Base-by-base conservation (phyloP, 1,140 invertebrate genomes). In the Euborellia annulipes region DNA sequence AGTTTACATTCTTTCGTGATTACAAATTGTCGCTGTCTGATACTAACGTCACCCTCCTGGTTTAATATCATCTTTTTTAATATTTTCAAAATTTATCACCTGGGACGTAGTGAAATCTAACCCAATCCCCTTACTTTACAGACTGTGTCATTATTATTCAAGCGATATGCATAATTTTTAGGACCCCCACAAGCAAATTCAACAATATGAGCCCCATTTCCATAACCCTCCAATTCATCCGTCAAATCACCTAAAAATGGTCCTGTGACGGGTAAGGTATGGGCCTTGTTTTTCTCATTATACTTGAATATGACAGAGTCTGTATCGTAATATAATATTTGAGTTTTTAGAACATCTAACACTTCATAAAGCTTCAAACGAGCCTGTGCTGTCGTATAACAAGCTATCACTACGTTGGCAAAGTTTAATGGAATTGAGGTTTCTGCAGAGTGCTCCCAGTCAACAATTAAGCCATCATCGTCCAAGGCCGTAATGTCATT, bases 131-230 rank as follows among this genome's bases (percentile, higher is more conserved):
- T n/a, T n/a, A n/a, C n/a, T n/a, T n/a, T n/a, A n/a, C n/a, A n/a
- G n/a, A n/a, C n/a, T n/a, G n/a, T n/a, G n/a, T n/a, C n/a, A n/a
- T n/a, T n/a, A n/a, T n/a, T n/a, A n/a, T n/a, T n/a, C n/a, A n/a
- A n/a, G n/a, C 16, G 16, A 11, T 27, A 43, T 3, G 41, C 41
- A 43, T 43, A 23, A 17, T 43, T 43, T 32, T 43, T 43, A 3
- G 22, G 7, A 13, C 41, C 41, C 2, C 19, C 19, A 43, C n/a
- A 2, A 30, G 13, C 19, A 43, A 23, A 43, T 23, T 43, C 41
- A 23, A 9, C 13, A 8, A 43, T 43, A 43, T 19, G 23, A 23
- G 18, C 3, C 13, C 23, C 23, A n/a, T 7, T n/a, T 2, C 41
- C 41, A 23, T 43, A 43, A 16, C 13, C 3, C 11, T 30, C 30